Conservation (phyloP, 2,113 vertebrate species). For the Apteryx owenii region DNA sequence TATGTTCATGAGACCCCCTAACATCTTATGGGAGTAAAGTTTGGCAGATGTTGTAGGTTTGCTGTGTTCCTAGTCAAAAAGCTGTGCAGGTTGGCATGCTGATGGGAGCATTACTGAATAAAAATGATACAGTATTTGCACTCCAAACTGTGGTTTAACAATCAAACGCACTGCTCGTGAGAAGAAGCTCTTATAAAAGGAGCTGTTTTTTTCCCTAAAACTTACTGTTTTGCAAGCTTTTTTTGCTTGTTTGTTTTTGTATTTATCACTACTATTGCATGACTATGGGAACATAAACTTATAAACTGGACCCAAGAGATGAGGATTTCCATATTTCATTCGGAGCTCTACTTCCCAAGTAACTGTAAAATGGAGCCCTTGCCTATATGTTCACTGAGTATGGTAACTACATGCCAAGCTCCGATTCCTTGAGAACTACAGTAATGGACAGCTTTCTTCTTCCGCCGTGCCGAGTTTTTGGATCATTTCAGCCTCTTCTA, state of each 20-base stretch:
- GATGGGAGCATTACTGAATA: neutral
- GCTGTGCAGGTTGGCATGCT: neutral
- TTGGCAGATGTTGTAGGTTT: neutral
- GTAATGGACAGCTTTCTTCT: neutral
- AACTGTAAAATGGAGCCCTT: neutral
- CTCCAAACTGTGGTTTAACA: neutral
- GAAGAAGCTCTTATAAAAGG: no score
- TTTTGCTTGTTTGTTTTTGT: neutral
- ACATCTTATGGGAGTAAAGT: neutral
- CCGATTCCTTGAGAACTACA: neutral
- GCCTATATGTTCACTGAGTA: neutral
- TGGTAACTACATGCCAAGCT: neutral
- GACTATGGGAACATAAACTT: neutral
- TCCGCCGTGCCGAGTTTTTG: neutral
- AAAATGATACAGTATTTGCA: constrained; percentile 11
- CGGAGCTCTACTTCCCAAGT: neutral
- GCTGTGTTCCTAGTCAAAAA: neutral
- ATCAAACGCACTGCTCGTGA: neutral
- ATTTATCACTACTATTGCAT: neutral
- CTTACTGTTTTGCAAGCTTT: neutral
- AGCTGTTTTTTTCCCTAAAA: no score
- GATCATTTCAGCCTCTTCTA: neutral
- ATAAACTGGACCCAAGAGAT: neutral
- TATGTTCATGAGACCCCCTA: neutral
- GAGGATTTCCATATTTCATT: neutral